Percentiles rank a stretch among this genome's conserved stretches.
Conservation (phyloP, 2,888 invertebrate species). For the Lomographa bimaculata region DNA sequence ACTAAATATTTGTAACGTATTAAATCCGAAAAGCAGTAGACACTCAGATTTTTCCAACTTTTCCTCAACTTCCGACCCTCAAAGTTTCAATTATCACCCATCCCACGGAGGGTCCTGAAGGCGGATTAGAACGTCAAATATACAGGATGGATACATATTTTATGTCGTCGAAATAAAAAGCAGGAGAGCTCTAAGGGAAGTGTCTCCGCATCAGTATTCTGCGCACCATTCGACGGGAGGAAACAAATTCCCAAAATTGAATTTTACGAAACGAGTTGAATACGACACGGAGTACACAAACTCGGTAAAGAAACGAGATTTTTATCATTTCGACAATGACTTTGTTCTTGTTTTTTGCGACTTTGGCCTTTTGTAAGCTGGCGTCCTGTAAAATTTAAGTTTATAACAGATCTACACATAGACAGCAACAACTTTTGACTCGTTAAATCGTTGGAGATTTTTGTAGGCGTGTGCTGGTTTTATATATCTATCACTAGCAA, state of each 20-base stretch:
- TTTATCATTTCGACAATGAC: conserved; percentile 75
- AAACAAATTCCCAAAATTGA: conserved; percentile 84
- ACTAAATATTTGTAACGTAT: conserved; percentile 3
- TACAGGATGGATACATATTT: conserved; percentile 53
- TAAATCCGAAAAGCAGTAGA: conserved; percentile 3
- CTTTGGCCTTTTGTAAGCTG: conserved; percentile 14
- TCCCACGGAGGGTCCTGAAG: conserved; percentile 23
- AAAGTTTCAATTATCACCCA: conserved; percentile 25
- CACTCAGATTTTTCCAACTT: conserved; percentile 8
- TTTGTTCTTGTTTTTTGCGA: conserved; percentile 40
- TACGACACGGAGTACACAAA: conserved; percentile 78
- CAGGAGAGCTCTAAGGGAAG: conserved; percentile 52
- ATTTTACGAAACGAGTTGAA: conserved; percentile 83
- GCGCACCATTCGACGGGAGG: conserved; percentile 71
- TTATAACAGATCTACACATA: no score
- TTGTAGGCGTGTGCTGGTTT: no score
- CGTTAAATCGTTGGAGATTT: no score
- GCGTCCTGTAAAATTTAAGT: conserved; percentile 1
- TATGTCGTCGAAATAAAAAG: conserved; percentile 61
- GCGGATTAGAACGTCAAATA: conserved; percentile 49
- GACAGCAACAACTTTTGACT: no score
- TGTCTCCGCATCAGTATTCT: conserved; percentile 76
- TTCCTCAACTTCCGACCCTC: conserved; percentile 17
- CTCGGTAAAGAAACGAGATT: conserved; percentile 74
- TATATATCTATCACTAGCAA: no score